phyloP scores from a whole-genome alignment of 2,113 vertebrate genomes.

The Oenanthe oenanthe region DNA sequence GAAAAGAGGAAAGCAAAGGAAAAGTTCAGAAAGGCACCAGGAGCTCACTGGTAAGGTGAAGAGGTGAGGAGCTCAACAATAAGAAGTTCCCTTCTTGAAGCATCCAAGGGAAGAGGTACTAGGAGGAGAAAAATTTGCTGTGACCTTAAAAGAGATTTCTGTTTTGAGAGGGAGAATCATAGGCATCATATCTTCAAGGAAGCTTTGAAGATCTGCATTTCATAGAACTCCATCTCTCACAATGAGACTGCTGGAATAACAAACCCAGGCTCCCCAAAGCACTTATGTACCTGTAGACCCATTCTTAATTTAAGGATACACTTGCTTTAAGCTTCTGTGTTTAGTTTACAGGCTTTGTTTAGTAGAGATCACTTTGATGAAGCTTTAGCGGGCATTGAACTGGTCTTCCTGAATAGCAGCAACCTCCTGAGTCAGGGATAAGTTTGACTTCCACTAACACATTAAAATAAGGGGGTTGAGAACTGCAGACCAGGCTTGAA shows the following conservation, averaged over 20 bases:
- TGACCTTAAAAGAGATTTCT: background rate
- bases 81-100: background rate
- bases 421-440: background rate
- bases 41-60: background rate
- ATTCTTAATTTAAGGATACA: background rate
- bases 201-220: background rate
- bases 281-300: background rate
- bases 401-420: background rate
- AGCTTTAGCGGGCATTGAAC: background rate
- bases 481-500: background rate
- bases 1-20: background rate
- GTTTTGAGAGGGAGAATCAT: background rate
- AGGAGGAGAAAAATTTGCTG: background rate
- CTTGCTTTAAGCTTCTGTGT: background rate
- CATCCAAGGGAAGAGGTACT: background rate
- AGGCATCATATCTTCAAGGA: background rate
- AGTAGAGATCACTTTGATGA: background rate
- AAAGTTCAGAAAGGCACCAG: background rate
- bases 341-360: background rate
- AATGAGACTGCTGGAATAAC: background rate
- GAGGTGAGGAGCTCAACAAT: background rate
- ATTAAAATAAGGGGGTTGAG: background rate
- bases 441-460: background rate
- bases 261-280: background rate
- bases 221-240: background rate